Percentiles rank a stretch among this genome's conserved stretches.
Conservation (phyloP, 2,888 invertebrate species). For the Phasia obesa region DNA sequence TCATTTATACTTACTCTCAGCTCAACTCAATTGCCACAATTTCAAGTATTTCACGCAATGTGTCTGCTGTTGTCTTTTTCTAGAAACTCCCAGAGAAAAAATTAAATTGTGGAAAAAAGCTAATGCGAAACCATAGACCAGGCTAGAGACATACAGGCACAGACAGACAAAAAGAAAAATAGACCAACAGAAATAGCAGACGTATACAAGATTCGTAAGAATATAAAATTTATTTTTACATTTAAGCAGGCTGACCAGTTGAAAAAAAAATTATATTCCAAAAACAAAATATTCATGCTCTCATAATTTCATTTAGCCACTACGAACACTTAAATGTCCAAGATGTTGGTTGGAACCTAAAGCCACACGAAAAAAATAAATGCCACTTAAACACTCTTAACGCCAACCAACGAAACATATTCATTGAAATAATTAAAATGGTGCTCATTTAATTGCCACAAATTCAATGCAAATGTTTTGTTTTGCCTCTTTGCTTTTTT, state of each 20-base stretch:
- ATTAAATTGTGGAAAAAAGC: too few relatives aligned
- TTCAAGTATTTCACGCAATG: slow-evolving; percentile 17
- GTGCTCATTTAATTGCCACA: slow-evolving; percentile 64
- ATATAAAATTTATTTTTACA: slow-evolving; percentile 22
- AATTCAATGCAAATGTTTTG: slow-evolving; percentile 65
- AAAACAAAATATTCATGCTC: slow-evolving; percentile 15
- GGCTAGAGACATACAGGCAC: background rate
- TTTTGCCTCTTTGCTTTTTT: background rate
- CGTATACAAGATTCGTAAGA: slow-evolving; percentile 16
- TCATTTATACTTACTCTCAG: too few relatives aligned
- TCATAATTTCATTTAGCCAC: slow-evolving; percentile 31
- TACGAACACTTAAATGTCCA: slow-evolving; percentile 3
- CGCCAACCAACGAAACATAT: slow-evolving; percentile 1
- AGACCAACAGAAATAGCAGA: background rate
- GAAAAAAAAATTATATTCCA: slow-evolving; percentile 2
- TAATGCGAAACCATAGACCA: slow-evolving; percentile 2
- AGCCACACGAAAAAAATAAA: background rate
- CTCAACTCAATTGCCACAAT: slow-evolving; percentile 53
- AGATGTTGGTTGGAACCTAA: background rate
- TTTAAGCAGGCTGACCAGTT: slow-evolving; percentile 46
- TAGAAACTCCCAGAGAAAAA: slow-evolving; percentile 36
- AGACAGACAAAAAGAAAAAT: slow-evolving; percentile 23
- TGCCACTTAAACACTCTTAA: background rate
- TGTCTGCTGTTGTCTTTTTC: slow-evolving; percentile 31
- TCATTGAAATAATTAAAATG: slow-evolving; percentile 52